phyloP scores from a whole-genome alignment of 2,113 vertebrate species.

The Cettia cetti region DNA sequence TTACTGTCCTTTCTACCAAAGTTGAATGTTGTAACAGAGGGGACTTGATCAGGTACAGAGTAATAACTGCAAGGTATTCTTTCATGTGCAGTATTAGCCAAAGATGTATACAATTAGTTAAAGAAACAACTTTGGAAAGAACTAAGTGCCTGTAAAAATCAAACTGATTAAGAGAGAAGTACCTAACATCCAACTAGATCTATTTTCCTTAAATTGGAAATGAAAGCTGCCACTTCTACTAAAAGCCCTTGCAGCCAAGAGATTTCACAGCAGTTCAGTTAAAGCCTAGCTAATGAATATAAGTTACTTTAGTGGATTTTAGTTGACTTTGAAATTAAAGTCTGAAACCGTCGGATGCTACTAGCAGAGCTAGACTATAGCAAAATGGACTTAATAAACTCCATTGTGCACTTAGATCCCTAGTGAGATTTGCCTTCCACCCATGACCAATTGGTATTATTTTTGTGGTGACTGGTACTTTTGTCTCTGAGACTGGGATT shows the following conservation, averaged over 20 bases:
- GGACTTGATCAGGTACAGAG: background rate
- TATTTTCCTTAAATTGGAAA: slow-evolving; percentile 47
- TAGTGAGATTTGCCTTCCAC: slow-evolving; percentile 70
- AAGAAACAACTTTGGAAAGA: slow-evolving; percentile 48
- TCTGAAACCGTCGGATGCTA: slow-evolving; percentile 55
- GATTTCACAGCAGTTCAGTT: slow-evolving; percentile 66
- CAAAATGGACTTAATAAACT: slow-evolving; percentile 79
- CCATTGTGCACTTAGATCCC: slow-evolving; percentile 73
- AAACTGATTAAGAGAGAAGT: slow-evolving; percentile 56
- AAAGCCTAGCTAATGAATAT: slow-evolving; percentile 70
- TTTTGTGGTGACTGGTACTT: slow-evolving; percentile 79
- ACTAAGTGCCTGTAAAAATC: slow-evolving; percentile 36
- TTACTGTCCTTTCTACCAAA: background rate
- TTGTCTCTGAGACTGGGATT: slow-evolving; percentile 75
- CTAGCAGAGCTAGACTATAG: slow-evolving; percentile 56
- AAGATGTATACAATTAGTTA: slow-evolving; percentile 1
- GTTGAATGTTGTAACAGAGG: background rate
- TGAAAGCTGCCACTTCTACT: slow-evolving; percentile 46
- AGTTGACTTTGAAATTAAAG: slow-evolving; percentile 78
- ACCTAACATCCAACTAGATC: slow-evolving; percentile 5
- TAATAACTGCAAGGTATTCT: slow-evolving; percentile 29
- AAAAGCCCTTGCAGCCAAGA: slow-evolving; percentile 55
- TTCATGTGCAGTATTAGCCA: slow-evolving; percentile 27
- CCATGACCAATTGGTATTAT: slow-evolving; percentile 83
- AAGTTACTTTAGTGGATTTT: slow-evolving; percentile 72